Percentiles rank a stretch among this genome's conserved stretches.
Evolutionary conservation across 2,888 invertebrate species (phyloP).

Genomic region (Notocelia uddmanniana): DNA sequence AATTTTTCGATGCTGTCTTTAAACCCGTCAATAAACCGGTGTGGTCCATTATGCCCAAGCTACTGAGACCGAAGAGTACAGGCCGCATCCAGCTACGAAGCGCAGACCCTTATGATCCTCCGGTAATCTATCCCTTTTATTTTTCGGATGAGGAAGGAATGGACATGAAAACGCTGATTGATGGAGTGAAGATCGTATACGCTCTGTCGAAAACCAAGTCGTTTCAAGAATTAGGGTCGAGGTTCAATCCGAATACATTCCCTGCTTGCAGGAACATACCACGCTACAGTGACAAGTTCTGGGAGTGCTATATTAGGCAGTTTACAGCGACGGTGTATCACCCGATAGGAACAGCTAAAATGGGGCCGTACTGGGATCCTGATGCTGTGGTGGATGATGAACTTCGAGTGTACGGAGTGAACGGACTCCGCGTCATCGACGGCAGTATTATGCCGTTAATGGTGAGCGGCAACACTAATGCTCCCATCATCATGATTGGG

Average conservation of each 20-base stretch:
- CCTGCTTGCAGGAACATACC: slow-evolving; percentile 91
- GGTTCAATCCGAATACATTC: slow-evolving; percentile 89
- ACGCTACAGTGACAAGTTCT: slow-evolving; percentile 90
- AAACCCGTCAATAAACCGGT: slow-evolving; percentile 91
- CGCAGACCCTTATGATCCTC: slow-evolving; percentile 94
- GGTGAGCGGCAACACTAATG: slow-evolving; percentile 95
- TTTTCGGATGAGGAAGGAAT: slow-evolving; percentile 89
- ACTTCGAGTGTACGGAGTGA: slow-evolving; percentile 91
- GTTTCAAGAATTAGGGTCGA: slow-evolving; percentile 90
- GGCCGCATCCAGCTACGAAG: slow-evolving; percentile 93
- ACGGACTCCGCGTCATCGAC: slow-evolving; percentile 92
- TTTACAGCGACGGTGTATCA: slow-evolving; percentile 95
- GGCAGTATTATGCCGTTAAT: slow-evolving; percentile 95
- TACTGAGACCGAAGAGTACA: slow-evolving; percentile 93
- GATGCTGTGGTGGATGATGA: slow-evolving; percentile 94
- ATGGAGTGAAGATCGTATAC: slow-evolving; percentile 94
- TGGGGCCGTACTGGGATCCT: slow-evolving; percentile 96
- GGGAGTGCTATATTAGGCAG: slow-evolving; percentile 94
- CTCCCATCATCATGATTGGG: slow-evolving; percentile 95
- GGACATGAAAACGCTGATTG: slow-evolving; percentile 92
- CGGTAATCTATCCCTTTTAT: slow-evolving; percentile 96
- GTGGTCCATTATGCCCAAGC: slow-evolving; percentile 94
- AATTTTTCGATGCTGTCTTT: slow-evolving; percentile 91
- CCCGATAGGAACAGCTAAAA: slow-evolving; percentile 94
- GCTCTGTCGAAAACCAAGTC: slow-evolving; percentile 92